These are phyloP conservation scores for Pegoplata infirma DNA, from an alignment of 2,888 invertebrate genomes.

Conservation along the genomic window DNA sequence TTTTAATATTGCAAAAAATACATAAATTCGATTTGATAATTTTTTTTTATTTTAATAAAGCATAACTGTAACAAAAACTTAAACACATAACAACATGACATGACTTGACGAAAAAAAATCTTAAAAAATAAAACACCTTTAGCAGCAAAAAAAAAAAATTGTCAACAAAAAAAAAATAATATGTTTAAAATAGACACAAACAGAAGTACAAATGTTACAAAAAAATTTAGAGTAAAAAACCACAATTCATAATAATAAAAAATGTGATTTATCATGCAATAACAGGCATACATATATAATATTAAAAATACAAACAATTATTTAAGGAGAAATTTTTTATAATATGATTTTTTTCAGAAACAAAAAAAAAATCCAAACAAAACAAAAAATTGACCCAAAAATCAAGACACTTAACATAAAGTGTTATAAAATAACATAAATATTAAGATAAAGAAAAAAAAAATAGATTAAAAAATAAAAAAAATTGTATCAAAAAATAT, in stretches of 20 bases:
- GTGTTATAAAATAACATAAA: conserved; percentile 39
- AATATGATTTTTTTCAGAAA: neutral
- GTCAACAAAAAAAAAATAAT: conserved; percentile 67
- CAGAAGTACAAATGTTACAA: conserved; percentile 27
- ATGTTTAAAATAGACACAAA: neutral
- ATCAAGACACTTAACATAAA: conserved; percentile 48
- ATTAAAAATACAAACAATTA: conserved; percentile 18
- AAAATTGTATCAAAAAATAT: neutral
- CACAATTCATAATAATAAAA: conserved; percentile 16
- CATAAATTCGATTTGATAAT: conserved; percentile 21
- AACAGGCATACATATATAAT: neutral
- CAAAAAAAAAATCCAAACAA: neutral
- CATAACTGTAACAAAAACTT: conserved; percentile 42
- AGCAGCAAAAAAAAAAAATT: conserved; percentile 64
- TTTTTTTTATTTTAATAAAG: conserved; percentile 38
- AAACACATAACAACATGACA: conserved; percentile 65
- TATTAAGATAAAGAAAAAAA: conserved; percentile 29
- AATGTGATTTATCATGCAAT: conserved; percentile 54
- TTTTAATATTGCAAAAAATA: neutral
- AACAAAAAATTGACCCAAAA: conserved; percentile 50
- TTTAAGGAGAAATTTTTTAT: conserved; percentile 55
- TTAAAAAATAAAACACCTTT: conserved; percentile 28
- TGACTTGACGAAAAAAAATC: conserved; percentile 63
- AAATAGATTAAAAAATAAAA: conserved; percentile 17
- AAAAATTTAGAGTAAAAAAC: conserved; percentile 13